These are phyloP conservation scores for Pterois miles DNA, from an alignment of 2,797 vertebrate species.

Conservation along the genomic window DNA sequence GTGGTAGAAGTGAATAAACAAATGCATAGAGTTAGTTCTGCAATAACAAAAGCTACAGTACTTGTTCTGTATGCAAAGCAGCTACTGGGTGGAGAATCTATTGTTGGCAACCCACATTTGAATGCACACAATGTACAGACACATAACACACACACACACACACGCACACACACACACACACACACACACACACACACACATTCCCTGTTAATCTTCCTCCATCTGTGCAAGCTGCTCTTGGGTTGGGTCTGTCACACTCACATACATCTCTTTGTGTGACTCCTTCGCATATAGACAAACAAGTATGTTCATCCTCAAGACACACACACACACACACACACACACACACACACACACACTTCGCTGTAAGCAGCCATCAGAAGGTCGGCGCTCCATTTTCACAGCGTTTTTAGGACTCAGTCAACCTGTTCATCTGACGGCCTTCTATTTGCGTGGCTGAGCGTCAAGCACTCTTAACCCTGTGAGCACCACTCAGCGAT, in stretches of 20 bases:
- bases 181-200: conserved; percentile 1
- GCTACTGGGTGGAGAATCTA: conserved; percentile 36
- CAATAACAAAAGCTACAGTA: conserved; percentile 18
- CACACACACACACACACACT: neutral
- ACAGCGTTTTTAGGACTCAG: neutral
- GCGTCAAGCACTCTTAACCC: neutral
- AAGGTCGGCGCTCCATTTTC: neutral
- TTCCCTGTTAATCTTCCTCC: conserved; percentile 49
- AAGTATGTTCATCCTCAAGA: neutral
- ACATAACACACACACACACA: conserved; percentile 9
- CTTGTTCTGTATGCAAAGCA: conserved; percentile 52
- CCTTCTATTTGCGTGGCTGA: neutral
- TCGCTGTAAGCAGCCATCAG: neutral
- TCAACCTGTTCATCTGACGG: neutral
- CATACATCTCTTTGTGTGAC: conserved; percentile 12
- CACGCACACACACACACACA: conserved; percentile 16
- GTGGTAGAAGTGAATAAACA: neutral
- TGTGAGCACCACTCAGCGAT: neutral
- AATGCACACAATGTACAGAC: conserved; percentile 38
- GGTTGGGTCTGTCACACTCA: conserved; percentile 9
- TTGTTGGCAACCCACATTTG: conserved; percentile 47
- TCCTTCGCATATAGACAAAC: neutral
- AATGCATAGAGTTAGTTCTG: neutral
- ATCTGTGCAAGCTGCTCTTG: conserved; percentile 50
- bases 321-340: neutral